Evolutionary conservation across 1,140 invertebrate genomes (phyloP), one percentile per base, ranked within the genome.

Genomic region (Episyrphus balteatus): DNA sequence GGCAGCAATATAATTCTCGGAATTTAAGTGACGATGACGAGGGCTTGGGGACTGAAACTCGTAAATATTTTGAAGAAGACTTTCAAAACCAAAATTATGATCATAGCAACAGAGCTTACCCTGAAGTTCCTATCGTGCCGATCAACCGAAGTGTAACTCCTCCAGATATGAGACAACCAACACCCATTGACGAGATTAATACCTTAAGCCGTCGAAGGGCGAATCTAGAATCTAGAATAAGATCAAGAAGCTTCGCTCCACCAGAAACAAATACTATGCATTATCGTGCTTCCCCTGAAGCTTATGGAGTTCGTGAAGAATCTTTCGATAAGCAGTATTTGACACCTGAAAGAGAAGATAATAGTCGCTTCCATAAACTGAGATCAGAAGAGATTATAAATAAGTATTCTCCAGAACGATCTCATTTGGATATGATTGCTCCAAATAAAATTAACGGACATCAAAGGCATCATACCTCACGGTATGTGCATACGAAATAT

Each of bases 1-100:
- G 63, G 63, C 62, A 66, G 37, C 63, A 64, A 39, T 47, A 63
- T 1, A 66, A 61, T 50, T 63, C 63, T 10, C 58, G 64, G 10
- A 67, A 67, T 42, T 48, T 61, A 0, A 68, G 65, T 46, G 83
- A 86, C 61, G 84, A 84, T 62, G 83, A 86, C 54, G 83, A 86
- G 61, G 83, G 83, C 0, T 59, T 86, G 1, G 83, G 82, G 9
- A 75, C 81, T 26, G 82, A 84, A 55, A 76, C 76, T 13, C 54
- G 56, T 66, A 65, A 62, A 53, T 65, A 58, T 45, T 60, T 61
- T 21, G 63, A 68, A 32, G 61, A 67, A 34, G 62, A 66, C 30
- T 55, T 12, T 36, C 48, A 57, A 71, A 56, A 50, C 58, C 12
- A 8, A 51, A 49, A 60, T 70, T 49, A 57, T 69, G 1, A 58